Percentiles rank a stretch among this genome's conserved stretches.
Evolutionary conservation across 64 coral and sea anemone genomes (phyloP).

Genomic region (Platygyra sinensis): DNA sequence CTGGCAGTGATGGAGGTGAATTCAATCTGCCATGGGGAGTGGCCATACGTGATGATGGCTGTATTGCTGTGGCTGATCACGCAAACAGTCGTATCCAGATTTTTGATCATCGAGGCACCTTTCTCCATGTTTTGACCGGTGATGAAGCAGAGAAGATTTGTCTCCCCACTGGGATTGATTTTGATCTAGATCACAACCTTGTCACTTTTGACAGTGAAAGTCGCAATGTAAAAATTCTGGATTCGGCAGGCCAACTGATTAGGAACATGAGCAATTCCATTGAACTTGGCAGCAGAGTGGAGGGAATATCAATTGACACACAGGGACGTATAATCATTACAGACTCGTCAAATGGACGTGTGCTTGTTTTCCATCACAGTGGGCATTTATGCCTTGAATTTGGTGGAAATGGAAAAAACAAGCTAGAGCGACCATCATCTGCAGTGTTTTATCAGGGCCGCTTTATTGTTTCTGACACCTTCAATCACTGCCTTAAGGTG

Average conservation of each 20-base stretch:
- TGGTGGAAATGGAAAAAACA: conserved; percentile 32
- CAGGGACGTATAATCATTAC: conserved; percentile 59
- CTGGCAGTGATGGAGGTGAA: conserved; percentile 23
- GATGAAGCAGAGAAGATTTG: background rate
- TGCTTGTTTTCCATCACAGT: conserved; percentile 57
- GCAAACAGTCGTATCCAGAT: conserved; percentile 59
- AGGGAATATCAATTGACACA: conserved; percentile 58
- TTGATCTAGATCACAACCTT: conserved; percentile 49
- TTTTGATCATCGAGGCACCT: conserved; percentile 42
- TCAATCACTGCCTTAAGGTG: conserved; percentile 69
- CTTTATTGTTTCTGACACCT: conserved; percentile 71
- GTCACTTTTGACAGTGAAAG: conserved; percentile 54
- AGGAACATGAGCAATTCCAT: background rate
- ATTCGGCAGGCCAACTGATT: conserved; percentile 32
- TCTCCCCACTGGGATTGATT: conserved; percentile 52
- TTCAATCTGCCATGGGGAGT: conserved; percentile 65
- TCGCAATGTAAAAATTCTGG: conserved; percentile 33
- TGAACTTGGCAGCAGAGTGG: conserved; percentile 50
- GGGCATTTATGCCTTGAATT: conserved; percentile 68
- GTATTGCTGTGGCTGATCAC: conserved; percentile 68
- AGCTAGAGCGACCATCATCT: conserved; percentile 44
- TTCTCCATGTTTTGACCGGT: conserved; percentile 4
- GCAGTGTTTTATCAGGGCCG: conserved; percentile 61
- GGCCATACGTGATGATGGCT: conserved; percentile 17
- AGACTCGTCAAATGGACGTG: conserved; percentile 38